Evolutionary conservation across 2,888 invertebrate species (phyloP), one percentile per base, ranked within the genome.

Genomic region (Alloscopus bannaensis): DNA sequence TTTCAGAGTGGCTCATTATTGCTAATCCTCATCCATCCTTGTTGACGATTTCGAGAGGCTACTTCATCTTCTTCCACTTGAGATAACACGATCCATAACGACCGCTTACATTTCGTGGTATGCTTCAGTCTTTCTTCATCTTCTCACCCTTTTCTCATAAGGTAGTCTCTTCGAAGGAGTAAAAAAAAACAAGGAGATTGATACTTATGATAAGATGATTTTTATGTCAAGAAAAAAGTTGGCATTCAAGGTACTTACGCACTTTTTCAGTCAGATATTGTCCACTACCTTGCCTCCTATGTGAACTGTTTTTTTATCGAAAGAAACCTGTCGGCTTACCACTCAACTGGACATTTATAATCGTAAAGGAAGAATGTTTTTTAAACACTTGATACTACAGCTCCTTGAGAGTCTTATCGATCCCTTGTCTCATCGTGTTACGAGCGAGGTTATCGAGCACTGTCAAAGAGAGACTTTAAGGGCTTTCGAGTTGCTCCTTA

Each of bases 321-420:
- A 68, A 60, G 29, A 71, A 59, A 50, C 76, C 76, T 76, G 76
- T 76, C 76, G 76, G 76, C 76, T 68, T 76, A 68, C 68, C 60
- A 57, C 42, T 69, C 68, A 60, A 68, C 76, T 60, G 68, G 68
- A 76, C 76, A 76, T 76, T 76, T 76, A 68, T 68, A 76, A 76
- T 76, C 76, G 57, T 59, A 26, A 20, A 24, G 28, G 28, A 42
- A 55, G 40, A 36, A n/a, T 55, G 18, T 57, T 13, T 42, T 57
- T 57, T 69, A 69, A 45, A 45, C n/a, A 45, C n/a, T 45, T 69
- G n/a, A n/a, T n/a, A n/a, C n/a, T n/a, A n/a, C n/a, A n/a, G n/a
- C n/a, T n/a, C n/a, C n/a, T n/a, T n/a, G n/a, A n/a, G n/a, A n/a
- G n/a, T n/a, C n/a, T n/a, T n/a, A n/a, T n/a, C n/a, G n/a, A n/a